Evolutionary conservation across 1,140 invertebrate species (phyloP).

Genomic region (Eubasilissa regina): DNA sequence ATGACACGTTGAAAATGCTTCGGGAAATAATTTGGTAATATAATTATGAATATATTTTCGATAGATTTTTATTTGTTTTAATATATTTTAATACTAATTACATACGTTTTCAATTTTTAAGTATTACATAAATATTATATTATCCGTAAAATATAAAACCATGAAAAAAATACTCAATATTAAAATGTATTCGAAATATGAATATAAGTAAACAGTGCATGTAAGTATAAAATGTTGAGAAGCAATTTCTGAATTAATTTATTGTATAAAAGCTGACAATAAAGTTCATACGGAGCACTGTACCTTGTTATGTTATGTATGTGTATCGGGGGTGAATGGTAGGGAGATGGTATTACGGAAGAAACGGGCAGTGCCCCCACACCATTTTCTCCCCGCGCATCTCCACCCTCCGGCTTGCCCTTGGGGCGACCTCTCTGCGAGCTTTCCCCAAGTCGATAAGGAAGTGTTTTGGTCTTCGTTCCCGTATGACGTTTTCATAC

Average conservation of each 20-base stretch:
- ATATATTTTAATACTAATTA: no score
- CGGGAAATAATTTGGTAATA: background rate
- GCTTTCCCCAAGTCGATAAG: constrained; percentile 35
- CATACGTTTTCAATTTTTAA: no score
- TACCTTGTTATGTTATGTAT: constrained; percentile 36
- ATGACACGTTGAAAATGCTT: constrained; percentile 24
- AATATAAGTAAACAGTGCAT: no score
- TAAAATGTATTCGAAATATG: no score
- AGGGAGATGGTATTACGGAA: background rate
- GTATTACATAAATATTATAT: no score
- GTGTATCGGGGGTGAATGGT: background rate
- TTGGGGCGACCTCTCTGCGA: constrained; percentile 44
- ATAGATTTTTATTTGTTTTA: no score
- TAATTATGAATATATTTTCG: no score
- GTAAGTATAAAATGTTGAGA: no score
- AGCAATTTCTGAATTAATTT: no score
- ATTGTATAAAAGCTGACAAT: background rate
- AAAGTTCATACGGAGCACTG: constrained; percentile 32
- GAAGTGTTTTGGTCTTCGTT: constrained; percentile 9
- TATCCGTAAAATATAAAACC: no score
- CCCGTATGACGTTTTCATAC: background rate
- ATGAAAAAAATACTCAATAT: no score
- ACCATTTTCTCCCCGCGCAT: background rate
- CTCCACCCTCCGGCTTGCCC: constrained; percentile 14
- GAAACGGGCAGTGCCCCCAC: background rate